These are phyloP conservation scores for Mystacornis crossleyi DNA, from an alignment of 2,113 vertebrate species.

Conservation along the genomic window DNA sequence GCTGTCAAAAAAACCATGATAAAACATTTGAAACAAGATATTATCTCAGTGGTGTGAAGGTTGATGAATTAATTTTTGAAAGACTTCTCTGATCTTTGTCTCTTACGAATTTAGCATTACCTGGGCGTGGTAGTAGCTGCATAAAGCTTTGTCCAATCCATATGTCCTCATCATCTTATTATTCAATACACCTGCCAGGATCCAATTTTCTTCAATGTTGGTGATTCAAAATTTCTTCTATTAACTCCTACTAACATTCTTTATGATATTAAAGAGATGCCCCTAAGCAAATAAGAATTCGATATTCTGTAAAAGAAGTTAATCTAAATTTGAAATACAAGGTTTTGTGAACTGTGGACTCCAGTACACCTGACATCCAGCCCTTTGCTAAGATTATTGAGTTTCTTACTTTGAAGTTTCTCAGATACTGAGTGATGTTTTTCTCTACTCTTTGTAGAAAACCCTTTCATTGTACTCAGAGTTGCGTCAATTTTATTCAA, in stretches of 20 bases:
- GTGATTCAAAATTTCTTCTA: slow-evolving; percentile 3
- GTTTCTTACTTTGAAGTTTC: neutral
- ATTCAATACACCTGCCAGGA: neutral
- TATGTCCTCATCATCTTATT: neutral
- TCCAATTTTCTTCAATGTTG: neutral
- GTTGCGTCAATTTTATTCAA: neutral
- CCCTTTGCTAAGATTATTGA: neutral
- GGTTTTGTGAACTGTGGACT: slow-evolving; percentile 24
- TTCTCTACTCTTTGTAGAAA: neutral
- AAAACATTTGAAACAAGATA: neutral
- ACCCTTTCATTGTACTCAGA: neutral
- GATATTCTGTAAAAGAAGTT: slow-evolving; percentile 29
- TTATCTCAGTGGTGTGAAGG: neutral
- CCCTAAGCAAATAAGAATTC: slow-evolving; percentile 37
- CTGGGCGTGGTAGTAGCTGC: neutral
- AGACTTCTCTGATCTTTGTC: neutral
- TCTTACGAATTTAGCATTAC: neutral
- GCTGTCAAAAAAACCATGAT: neutral
- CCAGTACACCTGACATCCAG: neutral
- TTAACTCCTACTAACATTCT: slow-evolving; percentile 41
- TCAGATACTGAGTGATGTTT: neutral
- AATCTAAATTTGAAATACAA: slow-evolving; percentile 17
- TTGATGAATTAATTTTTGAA: slow-evolving; percentile 15
- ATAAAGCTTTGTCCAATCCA: neutral
- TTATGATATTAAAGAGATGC: slow-evolving; percentile 33